These are phyloP conservation scores for Meiosimyza decipiens DNA, from an alignment of 2,888 invertebrate genomes.

Conservation along the genomic window DNA sequence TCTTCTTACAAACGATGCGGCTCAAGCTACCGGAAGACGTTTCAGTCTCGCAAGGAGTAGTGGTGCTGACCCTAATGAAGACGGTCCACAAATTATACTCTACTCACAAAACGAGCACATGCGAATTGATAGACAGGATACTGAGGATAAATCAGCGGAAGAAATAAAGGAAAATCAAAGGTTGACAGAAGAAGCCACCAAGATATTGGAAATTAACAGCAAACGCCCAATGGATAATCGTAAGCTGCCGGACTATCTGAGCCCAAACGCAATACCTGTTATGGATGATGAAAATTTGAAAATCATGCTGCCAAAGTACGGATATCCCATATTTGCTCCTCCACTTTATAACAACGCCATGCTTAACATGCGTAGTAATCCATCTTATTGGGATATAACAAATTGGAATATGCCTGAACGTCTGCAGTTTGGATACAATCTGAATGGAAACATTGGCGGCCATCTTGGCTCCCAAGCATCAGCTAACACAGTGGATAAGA, in stretches of 20 bases:
- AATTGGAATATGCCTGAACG: constrained; percentile 45
- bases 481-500: constrained; percentile 29
- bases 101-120: constrained; percentile 49
- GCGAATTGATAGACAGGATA: constrained; percentile 34
- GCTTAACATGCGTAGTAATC: constrained; percentile 40
- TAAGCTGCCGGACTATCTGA: constrained; percentile 59
- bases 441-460: constrained; percentile 53
- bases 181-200: constrained; percentile 44
- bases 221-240: constrained; percentile 50
- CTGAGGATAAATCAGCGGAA: background rate
- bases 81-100: constrained; percentile 49
- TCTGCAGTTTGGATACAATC: constrained; percentile 55
- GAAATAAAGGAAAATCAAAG: constrained; percentile 46
- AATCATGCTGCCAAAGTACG: constrained; percentile 53
- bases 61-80: constrained; percentile 20
- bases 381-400: constrained; percentile 48
- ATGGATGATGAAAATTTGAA: constrained; percentile 53
- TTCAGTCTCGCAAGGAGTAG: constrained; percentile 45
- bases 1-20: background rate
- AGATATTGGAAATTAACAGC: constrained; percentile 16
- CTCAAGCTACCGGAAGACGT: constrained; percentile 19
- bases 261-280: constrained; percentile 55
- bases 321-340: constrained; percentile 50
- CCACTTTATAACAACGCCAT: constrained; percentile 44
- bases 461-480: background rate